Evolutionary conservation across 1,140 invertebrate species (phyloP), one percentile per base, ranked within the genome.

Genomic region (Campoletis sonorensis): DNA sequence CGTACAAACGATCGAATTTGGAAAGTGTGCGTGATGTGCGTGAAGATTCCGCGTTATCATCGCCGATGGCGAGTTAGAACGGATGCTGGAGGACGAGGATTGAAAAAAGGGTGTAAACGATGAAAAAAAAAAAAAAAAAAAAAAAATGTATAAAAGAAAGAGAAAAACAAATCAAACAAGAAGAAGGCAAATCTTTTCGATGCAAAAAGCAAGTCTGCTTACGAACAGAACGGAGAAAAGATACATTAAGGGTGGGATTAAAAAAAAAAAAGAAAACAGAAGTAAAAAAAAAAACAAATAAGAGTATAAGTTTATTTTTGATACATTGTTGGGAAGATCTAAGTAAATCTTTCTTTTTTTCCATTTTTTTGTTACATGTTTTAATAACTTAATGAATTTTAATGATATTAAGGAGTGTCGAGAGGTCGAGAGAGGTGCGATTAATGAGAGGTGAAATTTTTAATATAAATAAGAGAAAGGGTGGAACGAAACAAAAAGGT

Each of bases 251-350:
- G 49, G 37, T 23, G 70, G 70, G 72, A 78, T 68, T 71, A 51
- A 81, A 37, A 79, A 79, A 75, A 78, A 84, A 80, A 33, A 0
- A 83, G 82, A 84, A 81, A n/a, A n/a, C n/a, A n/a, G 85, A 76
- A 81, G 83, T 83, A 84, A 85, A 84, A 82, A 85, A n/a, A 76
- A 81, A 86, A 84, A 84, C 83, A 86, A 85, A 84, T 80, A 83
- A 81, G 85, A 87, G 83, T 87, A 85, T 89, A 89, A 89, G 88
- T 92, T 91, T 92, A 92, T 92, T 92, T 92, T 92, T 92, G 90
- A 92, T 92, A 92, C 89, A 89, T 90, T 89, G 90, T 91, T 90
- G 87, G 87, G 86, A 86, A 88, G 88, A 88, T 86, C 88, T 85
- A 84, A 87, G 86, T 85, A 84, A 88, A 88, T 90, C 88, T 90